Evolutionary conservation across 2,113 vertebrate species (phyloP).

Genomic region (Sorex araneus): DNA sequence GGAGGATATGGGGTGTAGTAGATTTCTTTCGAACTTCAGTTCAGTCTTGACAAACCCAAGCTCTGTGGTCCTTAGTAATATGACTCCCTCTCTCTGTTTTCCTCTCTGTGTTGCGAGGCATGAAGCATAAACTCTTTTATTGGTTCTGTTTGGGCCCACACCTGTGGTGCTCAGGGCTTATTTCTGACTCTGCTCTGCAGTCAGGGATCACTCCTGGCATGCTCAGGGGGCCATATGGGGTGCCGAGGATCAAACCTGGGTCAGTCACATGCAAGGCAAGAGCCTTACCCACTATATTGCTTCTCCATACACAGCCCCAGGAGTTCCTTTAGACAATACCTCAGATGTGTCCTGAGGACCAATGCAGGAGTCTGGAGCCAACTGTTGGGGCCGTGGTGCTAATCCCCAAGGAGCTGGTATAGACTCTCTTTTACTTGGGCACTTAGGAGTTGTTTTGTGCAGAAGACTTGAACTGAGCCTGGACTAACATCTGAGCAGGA

Average conservation of each 20-base stretch:
- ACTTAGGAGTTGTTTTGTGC: too few relatives aligned
- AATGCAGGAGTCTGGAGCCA: not conserved
- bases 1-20: constrained; percentile 10
- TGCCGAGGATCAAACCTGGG: too few relatives aligned
- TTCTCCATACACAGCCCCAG: too few relatives aligned
- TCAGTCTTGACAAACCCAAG: not conserved
- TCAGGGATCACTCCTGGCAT: too few relatives aligned
- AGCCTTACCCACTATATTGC: too few relatives aligned
- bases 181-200: too few relatives aligned
- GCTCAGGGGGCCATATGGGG: too few relatives aligned
- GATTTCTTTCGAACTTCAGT: constrained; percentile 21
- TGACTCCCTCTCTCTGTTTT: not conserved
- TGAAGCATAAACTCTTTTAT: constrained; percentile 33
- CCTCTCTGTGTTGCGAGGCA: not conserved
- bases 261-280: too few relatives aligned
- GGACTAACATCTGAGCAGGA: not conserved
- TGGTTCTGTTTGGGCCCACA: too few relatives aligned
- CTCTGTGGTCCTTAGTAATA: not conserved
- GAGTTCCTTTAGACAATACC: not conserved
- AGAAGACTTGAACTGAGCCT: not conserved
- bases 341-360: not conserved
- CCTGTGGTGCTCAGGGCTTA: too few relatives aligned
- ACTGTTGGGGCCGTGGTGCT: not conserved
- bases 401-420: not conserved
- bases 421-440: too few relatives aligned